These are phyloP conservation scores for Melieria picta DNA, from an alignment of 2,888 invertebrate genomes.

Conservation along the genomic window DNA sequence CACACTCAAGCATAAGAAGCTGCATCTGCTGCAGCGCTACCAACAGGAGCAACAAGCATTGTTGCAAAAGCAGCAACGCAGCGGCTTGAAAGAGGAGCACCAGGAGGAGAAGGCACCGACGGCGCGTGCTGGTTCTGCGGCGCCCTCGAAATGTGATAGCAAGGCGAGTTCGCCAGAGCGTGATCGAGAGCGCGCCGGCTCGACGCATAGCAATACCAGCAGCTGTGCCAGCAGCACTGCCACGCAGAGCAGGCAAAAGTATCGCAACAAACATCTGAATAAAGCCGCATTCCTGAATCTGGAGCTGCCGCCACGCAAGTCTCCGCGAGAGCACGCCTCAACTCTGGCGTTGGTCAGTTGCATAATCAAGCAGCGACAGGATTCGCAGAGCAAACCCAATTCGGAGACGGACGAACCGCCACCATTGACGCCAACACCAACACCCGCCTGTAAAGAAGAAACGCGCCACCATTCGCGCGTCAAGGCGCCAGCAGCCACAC, in stretches of 20 bases:
- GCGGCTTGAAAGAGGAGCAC: constrained; percentile 1
- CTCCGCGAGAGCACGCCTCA: constrained; percentile 88
- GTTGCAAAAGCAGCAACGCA: constrained; percentile 37
- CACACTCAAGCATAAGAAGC: constrained; percentile 57
- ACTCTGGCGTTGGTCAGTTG: constrained; percentile 84
- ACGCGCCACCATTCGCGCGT: not conserved
- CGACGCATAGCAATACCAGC: constrained; percentile 55
- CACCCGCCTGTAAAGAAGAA: constrained; percentile 3
- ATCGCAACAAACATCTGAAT: constrained; percentile 56
- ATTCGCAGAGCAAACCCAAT: constrained; percentile 59
- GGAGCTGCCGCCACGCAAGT: constrained; percentile 75
- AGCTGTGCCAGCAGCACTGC: constrained; percentile 53
- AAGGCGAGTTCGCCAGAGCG: constrained; percentile 57
- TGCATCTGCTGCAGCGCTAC: constrained; percentile 57
- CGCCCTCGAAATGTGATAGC: constrained; percentile 53
- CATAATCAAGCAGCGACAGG: constrained; percentile 68
- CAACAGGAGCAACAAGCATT: constrained; percentile 55
- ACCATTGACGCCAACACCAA: constrained; percentile 32
- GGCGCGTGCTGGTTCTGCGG: constrained; percentile 27
- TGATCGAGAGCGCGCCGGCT: constrained; percentile 48
- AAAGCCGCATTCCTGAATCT: constrained; percentile 51
- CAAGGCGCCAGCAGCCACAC: not conserved
- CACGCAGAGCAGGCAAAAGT: constrained; percentile 49
- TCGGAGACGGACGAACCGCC: constrained; percentile 58
- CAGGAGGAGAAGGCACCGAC: not conserved